Conservation (phyloP, 2,888 invertebrate species). For the Scaeva pyrastri region DNA sequence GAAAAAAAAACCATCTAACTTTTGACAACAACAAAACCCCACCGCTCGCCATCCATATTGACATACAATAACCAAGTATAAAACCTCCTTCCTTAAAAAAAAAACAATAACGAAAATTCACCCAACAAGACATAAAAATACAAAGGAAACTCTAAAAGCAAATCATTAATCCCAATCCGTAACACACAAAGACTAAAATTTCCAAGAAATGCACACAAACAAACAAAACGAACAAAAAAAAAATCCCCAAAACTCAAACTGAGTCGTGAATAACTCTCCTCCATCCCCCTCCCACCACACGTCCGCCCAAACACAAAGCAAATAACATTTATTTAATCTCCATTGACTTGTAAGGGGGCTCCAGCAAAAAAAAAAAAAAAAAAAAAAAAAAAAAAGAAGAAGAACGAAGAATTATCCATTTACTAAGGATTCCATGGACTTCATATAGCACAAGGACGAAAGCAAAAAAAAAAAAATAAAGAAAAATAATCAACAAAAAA, state of each 20-base stretch:
- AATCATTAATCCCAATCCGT: constrained; percentile 75
- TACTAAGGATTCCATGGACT: constrained; percentile 56
- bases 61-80: constrained; percentile 1
- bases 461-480: constrained; percentile 23
- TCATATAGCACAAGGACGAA: constrained; percentile 51
- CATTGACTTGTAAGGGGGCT: constrained; percentile 71
- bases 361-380: constrained; percentile 34
- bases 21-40: background rate
- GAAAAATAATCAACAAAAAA: constrained; percentile 52
- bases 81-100: background rate
- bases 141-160: constrained; percentile 59
- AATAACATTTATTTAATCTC: constrained; percentile 76
- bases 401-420: constrained; percentile 69
- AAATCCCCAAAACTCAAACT: background rate
- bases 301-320: constrained; percentile 56
- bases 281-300: no score
- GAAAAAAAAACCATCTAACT: background rate
- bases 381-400: constrained; percentile 6
- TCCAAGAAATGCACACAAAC: constrained; percentile 31
- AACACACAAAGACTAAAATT: constrained; percentile 29
- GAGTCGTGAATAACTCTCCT: background rate
- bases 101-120: background rate
- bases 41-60: background rate
- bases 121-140: constrained; percentile 17
- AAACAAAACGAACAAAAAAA: constrained; percentile 32